Conservation (phyloP, 2,113 vertebrate genomes). For the Tringa solitaria region DNA sequence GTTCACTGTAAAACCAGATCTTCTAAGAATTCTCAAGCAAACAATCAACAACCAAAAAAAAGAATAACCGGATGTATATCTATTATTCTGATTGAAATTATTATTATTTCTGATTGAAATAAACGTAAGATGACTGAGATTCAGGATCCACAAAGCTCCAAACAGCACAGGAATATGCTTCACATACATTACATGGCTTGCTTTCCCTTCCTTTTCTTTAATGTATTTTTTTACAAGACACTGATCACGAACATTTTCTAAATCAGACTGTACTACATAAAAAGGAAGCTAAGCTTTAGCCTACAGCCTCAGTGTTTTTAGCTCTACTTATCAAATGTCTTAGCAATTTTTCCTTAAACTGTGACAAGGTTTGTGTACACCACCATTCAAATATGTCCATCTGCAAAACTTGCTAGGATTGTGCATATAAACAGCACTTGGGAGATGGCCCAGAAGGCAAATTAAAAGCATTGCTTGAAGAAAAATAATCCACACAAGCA, state of each 20-base stretch:
- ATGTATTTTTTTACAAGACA: neutral
- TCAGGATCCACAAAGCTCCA: neutral
- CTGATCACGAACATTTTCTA: neutral
- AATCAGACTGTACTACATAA: neutral
- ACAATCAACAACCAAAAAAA: neutral
- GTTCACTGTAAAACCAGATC: neutral
- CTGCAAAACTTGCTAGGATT: slow-evolving; percentile 23
- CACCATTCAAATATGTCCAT: neutral
- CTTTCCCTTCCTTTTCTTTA: neutral
- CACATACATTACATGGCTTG: neutral
- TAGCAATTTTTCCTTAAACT: neutral
- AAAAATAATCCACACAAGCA: neutral
- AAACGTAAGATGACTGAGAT: neutral
- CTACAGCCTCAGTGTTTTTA: neutral
- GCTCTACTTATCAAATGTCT: neutral
- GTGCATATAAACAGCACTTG: neutral
- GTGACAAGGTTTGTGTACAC: neutral
- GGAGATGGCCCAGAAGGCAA: neutral
- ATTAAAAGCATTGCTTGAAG: neutral
- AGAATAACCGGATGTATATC: neutral
- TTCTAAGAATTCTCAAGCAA: neutral
- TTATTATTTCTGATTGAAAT: neutral
- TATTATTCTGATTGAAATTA: accelerated
- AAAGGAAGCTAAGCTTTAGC: neutral
- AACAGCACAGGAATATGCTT: neutral